Evolutionary conservation across 2,797 vertebrate genomes (phyloP).

Genomic region (Enteromius mattozi): DNA sequence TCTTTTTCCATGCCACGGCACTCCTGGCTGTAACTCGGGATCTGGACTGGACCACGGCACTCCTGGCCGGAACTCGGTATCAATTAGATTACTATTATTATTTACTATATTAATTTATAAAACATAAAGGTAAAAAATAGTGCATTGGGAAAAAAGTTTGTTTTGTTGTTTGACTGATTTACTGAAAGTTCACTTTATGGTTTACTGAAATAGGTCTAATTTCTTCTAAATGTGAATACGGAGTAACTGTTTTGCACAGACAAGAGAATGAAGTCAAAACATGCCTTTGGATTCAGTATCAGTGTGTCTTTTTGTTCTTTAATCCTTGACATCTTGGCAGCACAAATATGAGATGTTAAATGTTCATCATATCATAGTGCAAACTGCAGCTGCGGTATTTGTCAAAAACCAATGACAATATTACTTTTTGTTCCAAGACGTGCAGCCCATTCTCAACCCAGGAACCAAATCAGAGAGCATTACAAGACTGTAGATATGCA

Average conservation of each 20-base stretch:
- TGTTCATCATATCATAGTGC: background rate
- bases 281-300: background rate
- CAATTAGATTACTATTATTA: no score
- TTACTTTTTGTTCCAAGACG: background rate
- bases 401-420: background rate
- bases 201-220: background rate
- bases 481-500: constrained; percentile 20
- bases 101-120: no score
- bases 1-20: background rate
- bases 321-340: background rate
- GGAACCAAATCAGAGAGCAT: constrained; percentile 2
- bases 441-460: background rate
- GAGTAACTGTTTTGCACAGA: background rate
- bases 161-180: background rate
- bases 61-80: no score
- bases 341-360: background rate
- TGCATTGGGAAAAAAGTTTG: no score
- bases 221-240: background rate
- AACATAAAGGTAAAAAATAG: no score
- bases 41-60: no score
- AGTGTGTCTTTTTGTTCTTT: background rate
- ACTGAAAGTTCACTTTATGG: background rate
- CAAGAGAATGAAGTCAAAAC: background rate
- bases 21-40: no score
- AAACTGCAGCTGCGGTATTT: background rate